These are phyloP conservation scores for Hoplostethus atlanticus DNA, from an alignment of 2,797 vertebrate genomes.

Conservation along the genomic window DNA sequence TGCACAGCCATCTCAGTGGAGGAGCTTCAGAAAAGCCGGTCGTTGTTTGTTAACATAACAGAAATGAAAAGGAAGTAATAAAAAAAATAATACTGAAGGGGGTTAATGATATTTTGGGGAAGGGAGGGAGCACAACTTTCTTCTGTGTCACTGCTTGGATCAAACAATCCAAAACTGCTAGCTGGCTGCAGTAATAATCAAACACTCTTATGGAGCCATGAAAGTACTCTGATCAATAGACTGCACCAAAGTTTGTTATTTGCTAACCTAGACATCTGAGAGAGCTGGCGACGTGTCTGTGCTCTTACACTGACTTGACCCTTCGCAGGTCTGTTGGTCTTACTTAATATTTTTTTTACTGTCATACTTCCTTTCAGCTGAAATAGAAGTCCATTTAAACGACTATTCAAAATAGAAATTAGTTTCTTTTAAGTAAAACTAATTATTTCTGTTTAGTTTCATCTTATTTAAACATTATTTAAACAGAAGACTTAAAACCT, in stretches of 20 bases:
- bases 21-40: conserved; percentile 74
- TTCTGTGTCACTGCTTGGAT: conserved; percentile 53
- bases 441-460: conserved; percentile 5
- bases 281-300: neutral
- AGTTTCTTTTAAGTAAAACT: neutral
- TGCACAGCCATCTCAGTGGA: conserved; percentile 79
- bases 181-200: neutral
- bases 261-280: neutral
- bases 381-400: neutral
- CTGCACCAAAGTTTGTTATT: neutral
- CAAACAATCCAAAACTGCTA: conserved; percentile 12
- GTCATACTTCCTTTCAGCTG: neutral
- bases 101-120: conserved; percentile 46
- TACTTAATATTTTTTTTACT: neutral
- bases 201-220: conserved; percentile 7
- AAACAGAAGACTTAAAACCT: neutral
- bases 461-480: neutral
- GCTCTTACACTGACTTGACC: conserved; percentile 27
- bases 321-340: conserved; percentile 15
- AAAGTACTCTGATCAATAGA: neutral
- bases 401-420: conserved; percentile 5
- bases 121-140: conserved; percentile 50
- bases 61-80: conserved; percentile 31
- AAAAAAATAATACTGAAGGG: conserved; percentile 36
- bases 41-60: conserved; percentile 53